These are phyloP conservation scores for Lacerta bilineata DNA, from an alignment of 2,797 vertebrate species.

Conservation along the genomic window DNA sequence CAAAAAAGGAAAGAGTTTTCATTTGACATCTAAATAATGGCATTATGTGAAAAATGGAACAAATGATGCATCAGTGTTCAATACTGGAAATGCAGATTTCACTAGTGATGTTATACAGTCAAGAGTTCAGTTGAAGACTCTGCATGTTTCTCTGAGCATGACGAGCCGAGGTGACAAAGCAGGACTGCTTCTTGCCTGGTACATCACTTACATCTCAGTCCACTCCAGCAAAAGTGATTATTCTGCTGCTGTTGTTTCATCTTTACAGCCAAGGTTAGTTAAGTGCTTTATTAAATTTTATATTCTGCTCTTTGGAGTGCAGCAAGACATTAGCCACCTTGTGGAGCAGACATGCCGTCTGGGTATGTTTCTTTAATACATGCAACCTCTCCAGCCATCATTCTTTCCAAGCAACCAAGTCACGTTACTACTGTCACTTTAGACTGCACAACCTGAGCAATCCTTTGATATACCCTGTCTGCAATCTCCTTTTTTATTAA, in stretches of 20 bases:
- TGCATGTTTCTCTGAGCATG: background rate
- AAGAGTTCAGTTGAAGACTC: background rate
- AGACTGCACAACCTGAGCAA: no score
- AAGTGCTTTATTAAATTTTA: background rate
- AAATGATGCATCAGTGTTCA: background rate
- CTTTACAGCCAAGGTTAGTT: constrained; percentile 12
- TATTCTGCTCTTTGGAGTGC: constrained; percentile 5
- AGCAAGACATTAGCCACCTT: background rate
- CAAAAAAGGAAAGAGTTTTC: background rate
- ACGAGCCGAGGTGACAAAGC: background rate
- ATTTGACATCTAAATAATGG: background rate
- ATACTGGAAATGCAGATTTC: background rate
- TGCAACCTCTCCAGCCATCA: no score
- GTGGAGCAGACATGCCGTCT: no score
- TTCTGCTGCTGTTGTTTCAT: background rate
- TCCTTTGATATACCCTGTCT: no score
- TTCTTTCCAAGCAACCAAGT: no score
- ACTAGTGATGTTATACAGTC: background rate
- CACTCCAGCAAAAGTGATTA: background rate
- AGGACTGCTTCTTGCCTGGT: background rate
- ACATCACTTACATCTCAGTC: background rate
- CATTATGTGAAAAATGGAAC: background rate
- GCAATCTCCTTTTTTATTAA: no score
- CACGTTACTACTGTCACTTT: no score
- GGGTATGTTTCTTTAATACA: no score